A percentile compares a stretch with the other conserved stretches of the same genome.
phyloP scores from a whole-genome alignment of 2,797 vertebrate species.

The Simalia tracyae region DNA sequence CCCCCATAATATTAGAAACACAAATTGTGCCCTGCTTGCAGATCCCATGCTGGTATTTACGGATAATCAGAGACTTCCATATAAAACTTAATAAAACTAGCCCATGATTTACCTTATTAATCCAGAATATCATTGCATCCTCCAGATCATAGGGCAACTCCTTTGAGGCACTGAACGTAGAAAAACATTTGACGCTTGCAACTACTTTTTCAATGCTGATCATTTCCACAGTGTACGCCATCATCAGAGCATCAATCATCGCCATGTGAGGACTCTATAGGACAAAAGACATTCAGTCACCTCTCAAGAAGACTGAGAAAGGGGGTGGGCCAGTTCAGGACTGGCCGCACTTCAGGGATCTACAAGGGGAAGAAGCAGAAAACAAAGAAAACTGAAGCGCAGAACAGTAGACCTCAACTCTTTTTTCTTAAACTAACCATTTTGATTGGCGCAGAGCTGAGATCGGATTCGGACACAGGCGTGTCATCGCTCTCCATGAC shows the following conservation, averaged over 20 bases:
- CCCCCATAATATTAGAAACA: neutral
- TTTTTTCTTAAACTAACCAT: conserved; percentile 83
- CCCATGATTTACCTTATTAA: conserved; percentile 87
- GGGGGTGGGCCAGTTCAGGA: neutral
- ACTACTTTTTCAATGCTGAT: conserved; percentile 99
- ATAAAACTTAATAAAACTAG: no score
- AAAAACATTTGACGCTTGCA: conserved; percentile 93
- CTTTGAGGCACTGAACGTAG: conserved; percentile 97
- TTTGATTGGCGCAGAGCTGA: conserved; percentile 89
- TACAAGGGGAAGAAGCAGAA: no score
- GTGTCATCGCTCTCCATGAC: conserved; percentile 94
- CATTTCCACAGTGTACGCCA: conserved; percentile 98
- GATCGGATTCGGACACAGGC: conserved; percentile 88
- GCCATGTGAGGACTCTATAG: conserved; percentile 93
- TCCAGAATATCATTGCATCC: conserved; percentile 99
- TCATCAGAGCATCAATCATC: conserved; percentile 98
- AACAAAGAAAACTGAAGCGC: neutral
- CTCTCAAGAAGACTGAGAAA: neutral
- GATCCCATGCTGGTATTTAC: neutral
- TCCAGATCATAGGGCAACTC: conserved; percentile 97
- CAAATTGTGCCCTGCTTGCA: neutral
- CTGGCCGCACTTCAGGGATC: neutral
- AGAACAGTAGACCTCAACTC: neutral
- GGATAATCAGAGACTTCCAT: neutral
- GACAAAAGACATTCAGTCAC: neutral